Base-by-base conservation (phyloP, 2,888 invertebrate species). In the Chrysotoxum bicinctum region DNA sequence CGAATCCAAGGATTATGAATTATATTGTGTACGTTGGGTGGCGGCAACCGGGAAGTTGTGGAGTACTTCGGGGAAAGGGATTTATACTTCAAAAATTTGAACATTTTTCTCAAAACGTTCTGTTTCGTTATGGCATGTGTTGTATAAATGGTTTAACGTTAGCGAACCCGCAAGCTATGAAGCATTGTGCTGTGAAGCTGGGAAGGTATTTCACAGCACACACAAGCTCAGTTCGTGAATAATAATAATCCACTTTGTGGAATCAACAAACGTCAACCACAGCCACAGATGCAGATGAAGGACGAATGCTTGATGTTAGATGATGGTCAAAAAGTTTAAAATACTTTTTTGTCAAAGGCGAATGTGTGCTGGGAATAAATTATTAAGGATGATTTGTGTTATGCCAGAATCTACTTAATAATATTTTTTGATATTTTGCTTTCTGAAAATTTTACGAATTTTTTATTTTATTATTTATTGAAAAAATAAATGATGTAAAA, bases 1-100 rank as follows among this genome's bases (percentile, higher is more conserved):
- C 68, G 74, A 80, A 84, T 84, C 75, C 72, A 60, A 72, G 84
- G 68, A 76, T 77, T 76, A 76, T 76, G 76, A 82, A 66, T 66
- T 79, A 69, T 83, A 64, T 69, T 74, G 40, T 74, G 40, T 66
- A 58, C 16, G 30, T 50, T 50, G 14, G 23, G 23, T 62, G 52
- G 19, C 4, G 52, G 19, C 4, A 26, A 26, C 26, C 7, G 26
- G 6, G n/a, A 56, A 56, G 19, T 45, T 45, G 14, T 48, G 58
- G 52, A 21, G 35, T 21, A 35, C 8, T 10, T 56, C 35, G 37
- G 12, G 30, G 19, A 8, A 64, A 19, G 62, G 62, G 62, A 45
- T 45, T 64, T 58, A 66, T 72, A 52, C 43, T 60, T 56, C 43
- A 70, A 23, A 73, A 73, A 80, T 74, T 62, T 9, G 10, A 69